These are phyloP conservation scores for Rhagologus leucostigma DNA, from an alignment of 2,113 vertebrate genomes.

Conservation along the genomic window DNA sequence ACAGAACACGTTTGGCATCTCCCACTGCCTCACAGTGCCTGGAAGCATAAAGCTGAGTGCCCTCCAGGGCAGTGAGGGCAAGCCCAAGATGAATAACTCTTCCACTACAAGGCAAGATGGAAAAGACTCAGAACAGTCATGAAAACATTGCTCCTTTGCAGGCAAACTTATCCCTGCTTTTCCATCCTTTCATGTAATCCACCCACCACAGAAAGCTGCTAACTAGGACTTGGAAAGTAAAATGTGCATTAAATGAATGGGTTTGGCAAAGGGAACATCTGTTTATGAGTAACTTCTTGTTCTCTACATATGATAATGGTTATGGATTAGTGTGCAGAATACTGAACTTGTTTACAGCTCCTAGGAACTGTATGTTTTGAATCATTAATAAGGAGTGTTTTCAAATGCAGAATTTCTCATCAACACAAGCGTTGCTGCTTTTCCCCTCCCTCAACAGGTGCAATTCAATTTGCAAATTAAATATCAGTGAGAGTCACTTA, in stretches of 20 bases:
- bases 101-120: background rate
- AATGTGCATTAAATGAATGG: conserved; percentile 28
- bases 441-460: background rate
- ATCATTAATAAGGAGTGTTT: conserved; percentile 5
- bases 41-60: background rate
- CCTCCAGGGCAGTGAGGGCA: background rate
- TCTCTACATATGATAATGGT: conserved; percentile 40
- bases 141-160: conserved; percentile 2
- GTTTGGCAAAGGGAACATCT: conserved; percentile 32
- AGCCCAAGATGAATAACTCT: background rate
- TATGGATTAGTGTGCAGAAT: conserved; percentile 39
- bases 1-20: conserved; percentile 13
- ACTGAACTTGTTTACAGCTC: conserved; percentile 30
- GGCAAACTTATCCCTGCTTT: conserved; percentile 3
- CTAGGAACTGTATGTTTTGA: conserved; percentile 23
- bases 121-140: background rate
- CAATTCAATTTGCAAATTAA: conserved; percentile 23
- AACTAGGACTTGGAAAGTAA: conserved; percentile 24
- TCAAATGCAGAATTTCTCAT: conserved; percentile 43
- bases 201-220: conserved; percentile 12
- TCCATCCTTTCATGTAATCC: background rate
- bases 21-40: background rate
- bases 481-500: background rate
- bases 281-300: conserved; percentile 45
- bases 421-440: background rate